Base-by-base conservation (phyloP, 2,888 invertebrate genomes). In the Eupsilia transversa region DNA sequence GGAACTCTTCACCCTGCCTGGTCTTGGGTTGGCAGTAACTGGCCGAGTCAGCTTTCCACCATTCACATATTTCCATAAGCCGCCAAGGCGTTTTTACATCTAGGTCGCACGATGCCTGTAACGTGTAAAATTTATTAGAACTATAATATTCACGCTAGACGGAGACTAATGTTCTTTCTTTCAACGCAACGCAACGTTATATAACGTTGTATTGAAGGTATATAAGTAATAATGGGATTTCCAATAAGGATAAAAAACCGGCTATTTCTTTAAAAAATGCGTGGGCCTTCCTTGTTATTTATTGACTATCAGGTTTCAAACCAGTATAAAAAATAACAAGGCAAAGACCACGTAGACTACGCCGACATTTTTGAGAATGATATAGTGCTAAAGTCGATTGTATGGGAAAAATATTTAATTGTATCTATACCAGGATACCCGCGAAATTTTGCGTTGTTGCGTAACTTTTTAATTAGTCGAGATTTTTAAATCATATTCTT, bases 61-160 rank as follows among this genome's bases (percentile, higher is more conserved):
- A 93, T 23, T 94, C 94, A 81, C 96, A 96, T 56, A 96, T 93
- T 72, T 96, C 94, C 94, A 95, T 94, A 7, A 96, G 87, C 0
- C 92, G 90, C 94, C 94, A 94, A 0, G 96, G 94, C 0, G 91
- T 83, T 0, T 82, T 82, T 14, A 89, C 87, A 33, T 94, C 91
- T 0, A 95, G 88, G 17, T 93, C 91, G 70, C 96, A 96, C 0
- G 87, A 87, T 1, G 93, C 92, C 96, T 96, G 83, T 9, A 43
- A 69, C 14, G 49, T 63, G 9, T 12, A 52, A 35, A 49, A 52
- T 43, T 17, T 14, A n/a, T 61, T 61, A 54, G 5, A 27, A 49
- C 7, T 49, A 30, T n/a, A 41, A 30, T 38, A 17, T 35, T 30
- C 12, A 70, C 2, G 4, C 30, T 49, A 30, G 30, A 49, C 27